Evolutionary conservation across 2,113 vertebrate species (phyloP).

Genomic region (Eubucco bourcierii): DNA sequence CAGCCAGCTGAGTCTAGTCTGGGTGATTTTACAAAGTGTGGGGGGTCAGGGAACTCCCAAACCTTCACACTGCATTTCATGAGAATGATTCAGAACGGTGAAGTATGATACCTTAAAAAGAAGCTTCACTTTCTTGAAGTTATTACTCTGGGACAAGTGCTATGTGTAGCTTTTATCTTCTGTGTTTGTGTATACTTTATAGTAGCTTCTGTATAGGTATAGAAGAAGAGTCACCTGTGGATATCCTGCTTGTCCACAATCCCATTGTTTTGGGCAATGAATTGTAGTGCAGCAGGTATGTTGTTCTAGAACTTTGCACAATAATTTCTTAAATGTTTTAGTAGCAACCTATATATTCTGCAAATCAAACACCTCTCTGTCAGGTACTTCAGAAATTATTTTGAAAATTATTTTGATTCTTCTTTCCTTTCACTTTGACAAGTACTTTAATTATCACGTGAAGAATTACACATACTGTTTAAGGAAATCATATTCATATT

Average conservation of each 20-base stretch:
- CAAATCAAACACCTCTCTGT: background rate
- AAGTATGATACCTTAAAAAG: background rate
- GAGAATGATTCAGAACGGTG: background rate
- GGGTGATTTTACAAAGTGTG: too few species aligned
- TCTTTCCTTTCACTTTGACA: background rate
- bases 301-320: background rate
- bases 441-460: background rate
- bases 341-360: background rate
- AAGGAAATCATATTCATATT: background rate
- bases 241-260: background rate
- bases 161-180: background rate
- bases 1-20: too few species aligned
- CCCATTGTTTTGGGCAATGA: background rate
- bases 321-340: background rate
- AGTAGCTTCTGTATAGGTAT: background rate
- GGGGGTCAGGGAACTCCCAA: too few species aligned
- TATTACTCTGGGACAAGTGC: background rate
- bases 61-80: background rate
- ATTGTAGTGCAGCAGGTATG: background rate
- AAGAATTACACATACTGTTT: constrained; percentile 22
- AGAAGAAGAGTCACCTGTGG: background rate
- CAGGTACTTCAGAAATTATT: background rate
- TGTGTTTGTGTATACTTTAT: background rate
- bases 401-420: background rate
- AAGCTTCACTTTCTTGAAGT: background rate